Evolutionary conservation across 2,797 vertebrate genomes (phyloP), one percentile per base, ranked within the genome.

Genomic region (Eulemur rubriventer): DNA sequence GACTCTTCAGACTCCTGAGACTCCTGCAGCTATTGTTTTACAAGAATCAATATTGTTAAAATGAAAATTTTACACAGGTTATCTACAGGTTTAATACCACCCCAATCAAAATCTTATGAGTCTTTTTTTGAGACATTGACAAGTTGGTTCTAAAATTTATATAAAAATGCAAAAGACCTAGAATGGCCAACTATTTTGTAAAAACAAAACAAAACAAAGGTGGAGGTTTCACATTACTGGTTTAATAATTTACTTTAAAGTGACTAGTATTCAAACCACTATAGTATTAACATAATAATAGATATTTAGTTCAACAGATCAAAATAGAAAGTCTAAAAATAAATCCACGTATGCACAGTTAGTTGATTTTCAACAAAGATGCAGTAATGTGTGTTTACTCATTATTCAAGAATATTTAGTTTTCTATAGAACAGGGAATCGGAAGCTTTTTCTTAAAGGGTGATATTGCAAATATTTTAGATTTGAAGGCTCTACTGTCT

Each of bases 281-380:
- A 72, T 13, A 5, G 9, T 24, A 24, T 50, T 59, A 63, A 38
- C 24, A 35, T 43, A 65, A 59, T 52, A 69, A 28, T 8, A 73
- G 24, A 55, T 33, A 65, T 46, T 33, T 70, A 86, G 46, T 86
- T 22, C 14, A 46, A 83, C 7, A 86, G 52, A 63, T 38, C 18
- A 86, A 22, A 52, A 6, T 24, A 89, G 33, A 48, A 89, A 57
- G 46, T 81, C 52, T 33, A 80, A 86, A 78, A 57, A 65, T 59
- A 57, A 55, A 55, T 24, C 6, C 17, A 91, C 5, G 48, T 43
- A 85, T n/a, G 13, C 65, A 55, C 38, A 69, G 33, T 26, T 67
- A 73, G 43, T 57, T 93, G 41, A 69, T 87, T 87, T 86, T 33
- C 75, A 93, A 79, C 50, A 93, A 79, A 79, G n/a, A 80, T 70